Evolutionary conservation across 2,113 vertebrate species (phyloP).

Genomic region (Rhadina sibilatrix): DNA sequence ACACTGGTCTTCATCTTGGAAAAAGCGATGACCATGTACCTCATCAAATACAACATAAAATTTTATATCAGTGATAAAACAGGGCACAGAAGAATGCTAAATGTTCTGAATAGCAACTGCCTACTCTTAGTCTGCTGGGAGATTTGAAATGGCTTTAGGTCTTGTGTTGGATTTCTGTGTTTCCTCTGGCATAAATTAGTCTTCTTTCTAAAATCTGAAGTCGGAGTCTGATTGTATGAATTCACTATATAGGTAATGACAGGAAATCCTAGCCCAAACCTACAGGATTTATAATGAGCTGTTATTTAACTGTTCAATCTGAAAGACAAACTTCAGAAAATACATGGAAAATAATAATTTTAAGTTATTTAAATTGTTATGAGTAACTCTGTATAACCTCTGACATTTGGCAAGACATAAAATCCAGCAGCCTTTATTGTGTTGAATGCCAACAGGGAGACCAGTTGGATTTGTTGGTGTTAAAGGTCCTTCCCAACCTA

Average conservation of each 20-base stretch:
- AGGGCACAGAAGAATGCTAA: not conserved
- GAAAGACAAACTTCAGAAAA: not conserved
- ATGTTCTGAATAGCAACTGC: not conserved
- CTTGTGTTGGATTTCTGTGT: not conserved
- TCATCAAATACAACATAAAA: not conserved
- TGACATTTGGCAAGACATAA: not conserved
- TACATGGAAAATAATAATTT: not conserved
- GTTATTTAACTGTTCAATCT: not conserved
- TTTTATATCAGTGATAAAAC: not conserved
- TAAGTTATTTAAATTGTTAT: not conserved
- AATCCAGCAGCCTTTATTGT: not conserved
- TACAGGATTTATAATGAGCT: not conserved
- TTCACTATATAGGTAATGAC: not conserved
- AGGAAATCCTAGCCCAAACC: not conserved
- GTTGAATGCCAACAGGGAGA: not conserved
- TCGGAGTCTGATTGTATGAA: not conserved
- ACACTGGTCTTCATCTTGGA: not conserved
- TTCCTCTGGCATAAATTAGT: not conserved
- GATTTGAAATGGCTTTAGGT: not conserved
- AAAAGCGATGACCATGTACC: not conserved
- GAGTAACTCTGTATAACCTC: not conserved
- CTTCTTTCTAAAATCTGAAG: not conserved
- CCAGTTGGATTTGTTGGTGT: not conserved
- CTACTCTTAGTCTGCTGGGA: not conserved
- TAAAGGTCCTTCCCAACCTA: not conserved